Conservation (phyloP, 2,888 invertebrate genomes). For the Ophion ventricosus region DNA sequence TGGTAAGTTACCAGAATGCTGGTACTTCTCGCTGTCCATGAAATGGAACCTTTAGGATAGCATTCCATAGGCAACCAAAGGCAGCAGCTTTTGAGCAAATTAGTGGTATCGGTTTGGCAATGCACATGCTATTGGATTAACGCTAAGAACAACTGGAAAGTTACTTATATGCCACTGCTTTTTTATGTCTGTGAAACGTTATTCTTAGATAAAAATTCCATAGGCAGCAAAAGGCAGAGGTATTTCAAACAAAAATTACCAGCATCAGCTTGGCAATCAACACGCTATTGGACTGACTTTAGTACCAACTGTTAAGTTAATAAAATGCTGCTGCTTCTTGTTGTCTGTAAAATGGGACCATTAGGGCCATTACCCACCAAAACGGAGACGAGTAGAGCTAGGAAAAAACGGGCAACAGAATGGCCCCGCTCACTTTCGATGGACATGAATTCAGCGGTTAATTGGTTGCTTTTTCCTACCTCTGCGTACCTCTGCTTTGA, state of each 20-base stretch:
- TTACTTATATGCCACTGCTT: background rate
- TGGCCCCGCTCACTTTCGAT: too few species aligned
- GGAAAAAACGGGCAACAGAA: too few species aligned
- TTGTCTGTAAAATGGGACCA: background rate
- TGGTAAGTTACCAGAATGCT: background rate
- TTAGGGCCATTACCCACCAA: too few species aligned
- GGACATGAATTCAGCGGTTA: too few species aligned
- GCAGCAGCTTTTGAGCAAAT: background rate
- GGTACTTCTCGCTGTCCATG: background rate
- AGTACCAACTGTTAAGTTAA: background rate
- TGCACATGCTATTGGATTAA: background rate
- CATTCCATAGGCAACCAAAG: background rate
- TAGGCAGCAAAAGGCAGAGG: background rate
- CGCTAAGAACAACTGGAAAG: background rate
- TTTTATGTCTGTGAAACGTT: background rate
- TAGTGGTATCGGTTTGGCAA: background rate
- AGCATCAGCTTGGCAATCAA: background rate
- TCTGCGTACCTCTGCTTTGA: too few species aligned
- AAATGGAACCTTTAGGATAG: background rate
- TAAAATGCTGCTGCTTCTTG: background rate
- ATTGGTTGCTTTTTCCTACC: too few species aligned
- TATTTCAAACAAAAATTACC: too few species aligned
- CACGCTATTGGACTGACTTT: background rate
- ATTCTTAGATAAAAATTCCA: background rate
- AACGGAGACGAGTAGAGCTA: too few species aligned